A percentile compares a stretch with the other conserved stretches of the same genome.
These are phyloP conservation scores for Vanessa tameamea DNA, from an alignment of 1,140 invertebrate genomes.

Conservation along the genomic window DNA sequence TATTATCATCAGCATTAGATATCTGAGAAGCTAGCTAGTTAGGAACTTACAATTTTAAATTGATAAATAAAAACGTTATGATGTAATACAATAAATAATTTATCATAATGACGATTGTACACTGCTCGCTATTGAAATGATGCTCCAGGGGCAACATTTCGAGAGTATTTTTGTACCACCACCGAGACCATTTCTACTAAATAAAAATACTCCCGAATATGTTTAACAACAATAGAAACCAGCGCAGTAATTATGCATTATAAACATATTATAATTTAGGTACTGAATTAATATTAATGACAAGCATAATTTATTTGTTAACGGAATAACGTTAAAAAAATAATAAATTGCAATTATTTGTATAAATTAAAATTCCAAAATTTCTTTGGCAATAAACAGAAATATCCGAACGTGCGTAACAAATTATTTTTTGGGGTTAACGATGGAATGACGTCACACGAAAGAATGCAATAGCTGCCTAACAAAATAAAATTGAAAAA, in stretches of 20 bases:
- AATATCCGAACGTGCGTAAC: constrained; percentile 57
- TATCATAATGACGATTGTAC: constrained; percentile 58
- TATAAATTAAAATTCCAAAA: constrained; percentile 51
- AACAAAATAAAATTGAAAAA: constrained; percentile 66
- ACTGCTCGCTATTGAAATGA: constrained; percentile 54
- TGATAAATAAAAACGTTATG: constrained; percentile 69
- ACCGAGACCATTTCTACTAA: constrained; percentile 38
- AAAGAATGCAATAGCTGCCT: constrained; percentile 71
- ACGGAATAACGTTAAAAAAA: constrained; percentile 43
- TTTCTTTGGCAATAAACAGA: constrained; percentile 74
- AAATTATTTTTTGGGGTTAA: constrained; percentile 54
- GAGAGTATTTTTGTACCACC: constrained; percentile 66
- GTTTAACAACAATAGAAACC: constrained; percentile 53
- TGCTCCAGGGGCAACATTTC: constrained; percentile 46
- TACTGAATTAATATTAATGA: constrained; percentile 63
- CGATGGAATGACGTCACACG: constrained; percentile 67
- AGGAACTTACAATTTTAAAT: constrained; percentile 77
- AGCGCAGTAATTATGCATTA: constrained; percentile 68
- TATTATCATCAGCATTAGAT: constrained; percentile 41
- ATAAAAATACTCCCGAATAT: constrained; percentile 71
- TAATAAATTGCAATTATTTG: constrained; percentile 52
- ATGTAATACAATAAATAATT: constrained; percentile 55
- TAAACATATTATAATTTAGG: constrained; percentile 54
- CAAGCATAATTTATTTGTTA: constrained; percentile 47
- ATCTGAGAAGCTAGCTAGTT: constrained; percentile 72